A percentile compares a stretch with the other conserved stretches of the same genome.
These are phyloP conservation scores for Nemurella pictetii DNA, from an alignment of 2,888 invertebrate genomes.

Conservation along the genomic window DNA sequence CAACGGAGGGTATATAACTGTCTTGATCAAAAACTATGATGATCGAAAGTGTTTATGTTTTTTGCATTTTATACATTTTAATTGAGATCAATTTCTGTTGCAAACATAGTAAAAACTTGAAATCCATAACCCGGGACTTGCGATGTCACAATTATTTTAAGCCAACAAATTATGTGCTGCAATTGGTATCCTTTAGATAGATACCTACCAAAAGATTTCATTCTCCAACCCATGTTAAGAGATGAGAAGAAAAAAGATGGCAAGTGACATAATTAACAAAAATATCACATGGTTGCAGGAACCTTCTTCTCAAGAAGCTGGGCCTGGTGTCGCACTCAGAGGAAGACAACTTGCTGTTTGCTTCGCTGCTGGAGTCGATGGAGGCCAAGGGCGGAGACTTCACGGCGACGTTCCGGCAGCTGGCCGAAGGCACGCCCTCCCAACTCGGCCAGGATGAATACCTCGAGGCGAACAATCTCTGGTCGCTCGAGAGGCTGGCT, in stretches of 20 bases:
- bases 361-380: slow-evolving; percentile 63
- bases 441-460: slow-evolving; percentile 54
- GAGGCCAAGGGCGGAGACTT: slow-evolving; percentile 67
- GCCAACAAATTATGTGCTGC: no score
- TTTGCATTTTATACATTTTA: no score
- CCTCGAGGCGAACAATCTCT: slow-evolving; percentile 51
- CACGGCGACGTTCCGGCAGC: slow-evolving; percentile 62
- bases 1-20: no score
- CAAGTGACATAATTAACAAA: background rate
- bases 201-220: no score
- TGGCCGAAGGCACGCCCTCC: slow-evolving; percentile 56
- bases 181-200: no score
- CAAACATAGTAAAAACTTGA: no score
- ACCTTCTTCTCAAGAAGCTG: slow-evolving; percentile 60
- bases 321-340: slow-evolving; percentile 56
- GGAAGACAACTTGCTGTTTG: slow-evolving; percentile 55
- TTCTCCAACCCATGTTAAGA: no score
- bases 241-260: background rate
- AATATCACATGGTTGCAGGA: slow-evolving; percentile 47
- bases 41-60: no score
- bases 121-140: no score
- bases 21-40: no score
- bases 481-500: slow-evolving; percentile 58
- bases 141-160: no score
- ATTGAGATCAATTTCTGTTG: no score